These are phyloP conservation scores for Thaumetopoea pityocampa DNA, from an alignment of 1,140 invertebrate species.

Conservation along the genomic window DNA sequence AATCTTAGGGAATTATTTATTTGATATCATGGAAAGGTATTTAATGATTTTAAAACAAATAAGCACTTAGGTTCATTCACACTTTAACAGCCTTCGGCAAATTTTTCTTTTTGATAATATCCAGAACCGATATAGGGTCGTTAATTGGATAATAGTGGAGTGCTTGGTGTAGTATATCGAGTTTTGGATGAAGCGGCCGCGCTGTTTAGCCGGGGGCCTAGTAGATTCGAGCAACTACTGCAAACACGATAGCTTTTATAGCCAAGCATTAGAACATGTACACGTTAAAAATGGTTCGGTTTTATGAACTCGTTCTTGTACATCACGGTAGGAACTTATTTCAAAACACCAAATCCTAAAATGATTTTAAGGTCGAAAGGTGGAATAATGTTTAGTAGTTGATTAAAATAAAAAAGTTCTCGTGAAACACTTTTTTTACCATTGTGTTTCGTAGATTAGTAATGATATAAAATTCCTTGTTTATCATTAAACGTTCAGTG, in stretches of 20 bases:
- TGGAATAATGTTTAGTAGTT: too few relatives aligned
- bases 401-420: too few relatives aligned
- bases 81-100: slow-evolving; percentile 9
- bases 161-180: background rate
- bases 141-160: slow-evolving; percentile 38
- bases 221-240: background rate
- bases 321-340: too few relatives aligned
- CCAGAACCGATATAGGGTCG: slow-evolving; percentile 22
- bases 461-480: too few relatives aligned
- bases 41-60: slow-evolving; percentile 5
- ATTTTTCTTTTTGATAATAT: slow-evolving; percentile 32
- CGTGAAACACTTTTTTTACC: too few relatives aligned
- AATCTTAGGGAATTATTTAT: background rate
- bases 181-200: background rate
- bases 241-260: slow-evolving; percentile 20
- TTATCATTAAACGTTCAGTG: too few relatives aligned
- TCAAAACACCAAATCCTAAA: too few relatives aligned
- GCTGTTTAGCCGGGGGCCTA: background rate
- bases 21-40: background rate
- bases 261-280: slow-evolving; percentile 11
- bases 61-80: background rate
- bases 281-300: too few relatives aligned
- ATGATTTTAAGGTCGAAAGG: too few relatives aligned
- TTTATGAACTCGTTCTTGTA: too few relatives aligned
- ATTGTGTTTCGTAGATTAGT: too few relatives aligned